These are phyloP conservation scores for Unio pictorum DNA, from an alignment of 2,888 invertebrate genomes.

Conservation along the genomic window DNA sequence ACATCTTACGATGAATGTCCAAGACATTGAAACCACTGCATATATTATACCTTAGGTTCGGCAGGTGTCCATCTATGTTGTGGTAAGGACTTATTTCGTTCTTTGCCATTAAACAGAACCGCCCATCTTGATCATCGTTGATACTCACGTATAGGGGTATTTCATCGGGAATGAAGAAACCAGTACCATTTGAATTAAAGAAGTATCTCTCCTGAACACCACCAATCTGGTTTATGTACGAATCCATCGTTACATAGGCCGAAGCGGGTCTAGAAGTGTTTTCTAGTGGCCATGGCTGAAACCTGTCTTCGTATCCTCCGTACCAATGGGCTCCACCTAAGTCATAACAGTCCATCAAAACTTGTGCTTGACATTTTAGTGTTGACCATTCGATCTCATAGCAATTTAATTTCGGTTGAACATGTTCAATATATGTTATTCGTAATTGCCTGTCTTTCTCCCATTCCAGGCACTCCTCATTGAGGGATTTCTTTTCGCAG, in stretches of 20 bases:
- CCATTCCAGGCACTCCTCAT: slow-evolving; percentile 21
- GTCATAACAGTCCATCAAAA: slow-evolving; percentile 49
- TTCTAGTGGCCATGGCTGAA: slow-evolving; percentile 88
- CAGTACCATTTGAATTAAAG: slow-evolving; percentile 82
- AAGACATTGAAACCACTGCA: slow-evolving; percentile 45
- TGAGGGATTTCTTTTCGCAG: neutral
- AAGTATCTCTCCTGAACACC: slow-evolving; percentile 72
- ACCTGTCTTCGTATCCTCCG: slow-evolving; percentile 86
- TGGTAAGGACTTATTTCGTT: slow-evolving; percentile 50
- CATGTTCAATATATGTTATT: slow-evolving; percentile 6
- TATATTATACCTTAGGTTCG: slow-evolving; percentile 48
- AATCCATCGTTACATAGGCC: slow-evolving; percentile 58
- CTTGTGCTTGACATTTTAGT: slow-evolving; percentile 33
- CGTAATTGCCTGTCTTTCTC: slow-evolving; percentile 6
- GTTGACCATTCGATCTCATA: slow-evolving; percentile 47
- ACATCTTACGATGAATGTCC: slow-evolving; percentile 71
- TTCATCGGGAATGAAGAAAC: slow-evolving; percentile 78
- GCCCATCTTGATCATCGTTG: slow-evolving; percentile 75
- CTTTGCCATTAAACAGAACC: slow-evolving; percentile 49
- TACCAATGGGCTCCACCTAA: slow-evolving; percentile 77
- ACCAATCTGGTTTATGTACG: slow-evolving; percentile 57
- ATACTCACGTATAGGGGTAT: slow-evolving; percentile 85
- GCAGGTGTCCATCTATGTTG: slow-evolving; percentile 24
- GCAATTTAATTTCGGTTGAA: slow-evolving; percentile 24
- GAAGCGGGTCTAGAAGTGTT: slow-evolving; percentile 45